Conservation (phyloP, 1,140 invertebrate species). For the Popillia japonica region DNA sequence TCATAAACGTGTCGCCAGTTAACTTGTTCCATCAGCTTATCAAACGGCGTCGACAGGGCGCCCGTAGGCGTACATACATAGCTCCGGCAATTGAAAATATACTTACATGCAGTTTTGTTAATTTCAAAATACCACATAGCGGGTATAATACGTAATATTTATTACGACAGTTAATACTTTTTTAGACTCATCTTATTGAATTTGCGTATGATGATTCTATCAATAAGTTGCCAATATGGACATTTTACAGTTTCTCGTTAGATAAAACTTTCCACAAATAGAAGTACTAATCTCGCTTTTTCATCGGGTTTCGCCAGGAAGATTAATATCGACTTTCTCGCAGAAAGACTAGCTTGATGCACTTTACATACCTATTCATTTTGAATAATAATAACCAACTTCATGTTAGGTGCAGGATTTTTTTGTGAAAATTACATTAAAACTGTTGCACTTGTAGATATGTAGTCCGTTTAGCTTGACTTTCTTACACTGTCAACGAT, state of each 20-base stretch:
- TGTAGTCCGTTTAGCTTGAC: too few species aligned
- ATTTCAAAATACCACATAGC: not conserved
- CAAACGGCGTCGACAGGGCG: slow-evolving; percentile 19
- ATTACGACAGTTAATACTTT: not conserved
- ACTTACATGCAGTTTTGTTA: not conserved
- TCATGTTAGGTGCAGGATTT: too few species aligned
- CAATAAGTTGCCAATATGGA: not conserved
- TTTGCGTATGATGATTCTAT: not conserved
- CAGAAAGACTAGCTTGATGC: too few species aligned
- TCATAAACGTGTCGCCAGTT: slow-evolving; percentile 30
- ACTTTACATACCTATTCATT: too few species aligned
- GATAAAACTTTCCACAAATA: not conserved
- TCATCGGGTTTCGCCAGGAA: not conserved
- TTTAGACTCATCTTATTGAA: not conserved
- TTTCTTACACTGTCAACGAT: too few species aligned
- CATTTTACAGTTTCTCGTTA: not conserved
- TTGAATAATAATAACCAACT: too few species aligned
- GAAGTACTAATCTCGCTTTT: slow-evolving; percentile 1
- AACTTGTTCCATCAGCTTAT: slow-evolving; percentile 27
- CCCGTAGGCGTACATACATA: not conserved
- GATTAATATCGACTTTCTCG: not conserved
- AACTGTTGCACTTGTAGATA: too few species aligned
- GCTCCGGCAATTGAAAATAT: not conserved
- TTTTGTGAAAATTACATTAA: too few species aligned
- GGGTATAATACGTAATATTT: not conserved